Evolutionary conservation across 2,888 invertebrate species (phyloP).

Genomic region (Lasioglossum pauxillum): DNA sequence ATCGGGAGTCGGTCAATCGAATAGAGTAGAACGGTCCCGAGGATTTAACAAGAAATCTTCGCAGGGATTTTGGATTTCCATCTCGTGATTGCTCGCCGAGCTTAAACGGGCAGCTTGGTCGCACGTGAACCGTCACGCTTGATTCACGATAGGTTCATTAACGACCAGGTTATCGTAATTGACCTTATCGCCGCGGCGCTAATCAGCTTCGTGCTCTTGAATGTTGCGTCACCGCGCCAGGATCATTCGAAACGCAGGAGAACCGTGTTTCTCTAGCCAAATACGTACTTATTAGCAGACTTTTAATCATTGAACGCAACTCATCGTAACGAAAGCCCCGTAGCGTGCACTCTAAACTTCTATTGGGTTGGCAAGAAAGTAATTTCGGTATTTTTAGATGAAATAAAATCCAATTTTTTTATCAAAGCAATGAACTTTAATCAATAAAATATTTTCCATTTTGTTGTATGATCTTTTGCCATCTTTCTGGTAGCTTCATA

Average conservation of each 20-base stretch:
- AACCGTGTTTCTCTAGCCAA: neutral
- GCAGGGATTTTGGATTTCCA: slow-evolving; percentile 13
- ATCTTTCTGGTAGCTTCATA: too few species aligned
- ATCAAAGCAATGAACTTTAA: too few species aligned
- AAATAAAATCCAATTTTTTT: too few species aligned
- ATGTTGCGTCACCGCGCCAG: slow-evolving; percentile 35
- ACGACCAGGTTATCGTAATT: slow-evolving; percentile 62
- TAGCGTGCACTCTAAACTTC: neutral
- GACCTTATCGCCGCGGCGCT: slow-evolving; percentile 62
- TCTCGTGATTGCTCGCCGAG: neutral
- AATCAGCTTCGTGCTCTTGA: slow-evolving; percentile 52
- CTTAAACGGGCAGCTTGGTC: neutral
- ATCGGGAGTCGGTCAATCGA: neutral
- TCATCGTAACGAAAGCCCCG: neutral
- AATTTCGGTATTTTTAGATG: too few species aligned
- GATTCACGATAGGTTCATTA: slow-evolving; percentile 55
- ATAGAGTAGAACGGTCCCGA: neutral
- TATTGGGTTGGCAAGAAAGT: too few species aligned
- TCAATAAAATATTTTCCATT: too few species aligned
- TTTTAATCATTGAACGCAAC: neutral
- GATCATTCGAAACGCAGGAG: neutral
- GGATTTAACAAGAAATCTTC: neutral
- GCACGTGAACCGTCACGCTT: slow-evolving; percentile 11
- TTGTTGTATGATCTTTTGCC: too few species aligned
- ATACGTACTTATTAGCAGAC: neutral